Base-by-base conservation (phyloP, 2,113 vertebrate genomes). In the Cariama cristata region DNA sequence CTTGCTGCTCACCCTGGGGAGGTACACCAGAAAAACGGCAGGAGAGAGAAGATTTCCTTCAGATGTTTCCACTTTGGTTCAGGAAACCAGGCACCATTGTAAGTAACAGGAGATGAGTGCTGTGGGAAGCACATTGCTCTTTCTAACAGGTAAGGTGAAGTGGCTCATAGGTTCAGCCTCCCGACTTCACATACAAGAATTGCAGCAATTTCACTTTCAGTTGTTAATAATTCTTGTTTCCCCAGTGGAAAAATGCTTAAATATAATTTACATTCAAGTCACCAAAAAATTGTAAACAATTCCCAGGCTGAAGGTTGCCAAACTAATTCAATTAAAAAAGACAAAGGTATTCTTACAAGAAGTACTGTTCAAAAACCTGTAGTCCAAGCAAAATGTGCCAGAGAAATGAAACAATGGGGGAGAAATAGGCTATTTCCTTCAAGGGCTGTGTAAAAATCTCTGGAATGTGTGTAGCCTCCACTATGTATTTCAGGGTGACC, bases 391-490 rank as follows among this genome's bases (percentile, higher is more conserved):
- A 85, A 88, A 90, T 7, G 71, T 71, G 79, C 63, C 85, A 95
- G 67, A 88, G 72, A 93, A 90, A 94, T 33, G 11, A 93, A 97
- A 94, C 88, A 94, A 93, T 60, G 45, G 52, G 89, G 47, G 4
- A 90, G 88, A 93, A 69, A 7, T 17, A 90, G 82, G 47, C 47
- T 88, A 59, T 92, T 97, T 95, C 90, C 88, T 97, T 92, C 63
- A 93, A 56, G 47, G 44, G 59, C 64, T 83, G 40, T 50, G 67
- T 92, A 95, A 80, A 84, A 93, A 90, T 79, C 72, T 86, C 79
- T 81, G 95, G 92, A 95, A 97, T 93, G 82, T 23, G 14, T 7
- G 19, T 52, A 87, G 69, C 55, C 68, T 94, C 23, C 11, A 30
- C 73, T 12, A 26, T 45, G 66, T 63, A 33, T 76, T 86, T 92